Conservation (phyloP, 2,797 vertebrate genomes). For the Acanthopagrus latus region DNA sequence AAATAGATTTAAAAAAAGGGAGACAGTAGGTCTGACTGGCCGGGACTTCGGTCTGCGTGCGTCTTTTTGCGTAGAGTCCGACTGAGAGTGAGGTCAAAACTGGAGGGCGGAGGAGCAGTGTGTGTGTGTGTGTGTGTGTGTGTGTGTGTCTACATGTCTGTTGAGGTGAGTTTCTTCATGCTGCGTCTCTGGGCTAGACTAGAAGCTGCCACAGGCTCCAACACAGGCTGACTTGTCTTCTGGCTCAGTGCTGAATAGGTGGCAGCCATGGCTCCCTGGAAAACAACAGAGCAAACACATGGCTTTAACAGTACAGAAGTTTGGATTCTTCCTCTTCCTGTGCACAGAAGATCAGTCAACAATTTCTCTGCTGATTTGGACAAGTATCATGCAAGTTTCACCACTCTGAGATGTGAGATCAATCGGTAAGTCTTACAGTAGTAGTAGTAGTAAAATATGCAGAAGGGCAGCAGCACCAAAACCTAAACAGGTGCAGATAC, state of each 20-base stretch:
- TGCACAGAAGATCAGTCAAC: neutral
- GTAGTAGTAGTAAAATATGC: neutral
- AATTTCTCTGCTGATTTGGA: neutral
- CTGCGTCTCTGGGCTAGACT: slow-evolving; percentile 96
- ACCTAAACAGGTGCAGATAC: neutral
- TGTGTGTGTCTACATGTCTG: slow-evolving; percentile 90
- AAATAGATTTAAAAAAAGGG: slow-evolving; percentile 72
- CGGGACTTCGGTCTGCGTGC: slow-evolving; percentile 58
- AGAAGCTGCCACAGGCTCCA: slow-evolving; percentile 97
- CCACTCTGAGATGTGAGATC: neutral
- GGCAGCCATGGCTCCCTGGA: slow-evolving; percentile 94
- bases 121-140: slow-evolving; percentile 39
- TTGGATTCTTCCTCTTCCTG: neutral
- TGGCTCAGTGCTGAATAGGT: slow-evolving; percentile 96
- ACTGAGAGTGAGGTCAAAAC: slow-evolving; percentile 64
- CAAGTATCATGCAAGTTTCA: neutral
- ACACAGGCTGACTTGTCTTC: slow-evolving; percentile 94
- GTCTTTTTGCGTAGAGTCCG: slow-evolving; percentile 42
- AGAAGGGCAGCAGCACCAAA: neutral
- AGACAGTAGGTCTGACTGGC: slow-evolving; percentile 76
- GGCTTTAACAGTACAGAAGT: neutral
- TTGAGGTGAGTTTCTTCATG: slow-evolving; percentile 98
- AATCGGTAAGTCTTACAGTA: neutral
- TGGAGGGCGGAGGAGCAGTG: slow-evolving; percentile 37
- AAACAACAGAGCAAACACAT: neutral